These are phyloP conservation scores for Drosophila rhopaloa DNA, from an alignment of 1,140 invertebrate genomes.

Conservation along the genomic window DNA sequence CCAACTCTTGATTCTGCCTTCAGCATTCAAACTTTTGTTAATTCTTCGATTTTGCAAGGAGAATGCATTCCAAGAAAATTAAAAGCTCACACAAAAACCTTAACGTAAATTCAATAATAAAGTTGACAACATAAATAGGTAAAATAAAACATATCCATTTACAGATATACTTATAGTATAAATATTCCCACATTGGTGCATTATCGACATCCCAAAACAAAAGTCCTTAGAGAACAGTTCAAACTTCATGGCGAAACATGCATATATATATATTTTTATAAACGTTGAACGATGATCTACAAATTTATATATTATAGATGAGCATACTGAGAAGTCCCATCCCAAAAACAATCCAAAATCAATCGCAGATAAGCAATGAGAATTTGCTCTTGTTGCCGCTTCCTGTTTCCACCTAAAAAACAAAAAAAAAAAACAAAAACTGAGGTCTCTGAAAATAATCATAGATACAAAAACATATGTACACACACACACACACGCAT, in stretches of 20 bases:
- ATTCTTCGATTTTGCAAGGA: constrained; percentile 6
- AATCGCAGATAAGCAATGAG: constrained; percentile 30
- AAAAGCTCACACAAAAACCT: neutral
- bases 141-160: constrained; percentile 44
- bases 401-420: constrained; percentile 41
- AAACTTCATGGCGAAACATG: constrained; percentile 26
- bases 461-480: constrained; percentile 18
- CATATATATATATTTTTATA: constrained; percentile 36
- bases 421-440: neutral
- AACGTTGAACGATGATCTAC: constrained; percentile 21
- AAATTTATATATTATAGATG: constrained; percentile 30
- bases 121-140: neutral
- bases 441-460: constrained; percentile 7
- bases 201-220: constrained; percentile 17
- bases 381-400: constrained; percentile 37
- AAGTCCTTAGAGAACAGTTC: constrained; percentile 25
- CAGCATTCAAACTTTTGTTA: constrained; percentile 14
- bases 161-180: constrained; percentile 24
- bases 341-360: constrained; percentile 12
- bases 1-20: constrained; percentile 29
- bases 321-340: constrained; percentile 19
- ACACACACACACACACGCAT: constrained; percentile 35
- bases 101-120: constrained; percentile 7
- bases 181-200: constrained; percentile 25
- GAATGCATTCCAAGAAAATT: constrained; percentile 29